Evolutionary conservation across 2,888 invertebrate genomes (phyloP).

Genomic region (Maniola hyperantus): DNA sequence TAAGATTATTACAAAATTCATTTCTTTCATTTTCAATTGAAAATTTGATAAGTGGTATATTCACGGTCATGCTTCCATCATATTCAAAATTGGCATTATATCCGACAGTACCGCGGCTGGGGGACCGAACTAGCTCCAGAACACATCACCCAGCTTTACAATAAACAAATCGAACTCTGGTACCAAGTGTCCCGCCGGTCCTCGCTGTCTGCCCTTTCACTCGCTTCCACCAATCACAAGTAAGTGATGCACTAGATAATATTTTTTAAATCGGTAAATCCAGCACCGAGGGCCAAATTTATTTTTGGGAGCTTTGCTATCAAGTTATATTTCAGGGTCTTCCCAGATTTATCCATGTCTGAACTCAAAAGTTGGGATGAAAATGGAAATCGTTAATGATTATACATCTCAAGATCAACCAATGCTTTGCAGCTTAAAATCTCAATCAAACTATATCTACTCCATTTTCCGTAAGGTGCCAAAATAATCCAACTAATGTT

Average conservation of each 20-base stretch:
- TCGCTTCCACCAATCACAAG: slow-evolving; percentile 92
- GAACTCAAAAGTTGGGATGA: background rate
- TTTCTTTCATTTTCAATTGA: background rate
- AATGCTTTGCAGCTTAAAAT: background rate
- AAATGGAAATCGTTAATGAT: background rate
- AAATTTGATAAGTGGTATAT: slow-evolving; percentile 42
- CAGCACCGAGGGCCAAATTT: slow-evolving; percentile 43
- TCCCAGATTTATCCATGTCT: background rate
- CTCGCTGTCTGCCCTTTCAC: slow-evolving; percentile 94
- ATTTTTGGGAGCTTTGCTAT: slow-evolving; percentile 15
- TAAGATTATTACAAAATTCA: too few relatives aligned
- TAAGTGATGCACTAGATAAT: slow-evolving; percentile 76
- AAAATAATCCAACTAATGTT: too few relatives aligned
- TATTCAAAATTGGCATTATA: slow-evolving; percentile 70
- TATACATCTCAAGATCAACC: too few relatives aligned
- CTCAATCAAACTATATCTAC: background rate
- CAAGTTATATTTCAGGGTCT: background rate
- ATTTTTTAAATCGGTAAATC: slow-evolving; percentile 44
- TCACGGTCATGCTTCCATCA: slow-evolving; percentile 49
- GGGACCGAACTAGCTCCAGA: slow-evolving; percentile 95
- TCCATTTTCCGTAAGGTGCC: background rate
- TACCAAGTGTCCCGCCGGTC: slow-evolving; percentile 96
- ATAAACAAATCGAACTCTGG: slow-evolving; percentile 95
- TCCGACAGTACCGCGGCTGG: slow-evolving; percentile 93
- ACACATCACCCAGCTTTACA: slow-evolving; percentile 91